Evolutionary conservation across 2,888 invertebrate species (phyloP).

Genomic region (Meiosimyza platycephala): DNA sequence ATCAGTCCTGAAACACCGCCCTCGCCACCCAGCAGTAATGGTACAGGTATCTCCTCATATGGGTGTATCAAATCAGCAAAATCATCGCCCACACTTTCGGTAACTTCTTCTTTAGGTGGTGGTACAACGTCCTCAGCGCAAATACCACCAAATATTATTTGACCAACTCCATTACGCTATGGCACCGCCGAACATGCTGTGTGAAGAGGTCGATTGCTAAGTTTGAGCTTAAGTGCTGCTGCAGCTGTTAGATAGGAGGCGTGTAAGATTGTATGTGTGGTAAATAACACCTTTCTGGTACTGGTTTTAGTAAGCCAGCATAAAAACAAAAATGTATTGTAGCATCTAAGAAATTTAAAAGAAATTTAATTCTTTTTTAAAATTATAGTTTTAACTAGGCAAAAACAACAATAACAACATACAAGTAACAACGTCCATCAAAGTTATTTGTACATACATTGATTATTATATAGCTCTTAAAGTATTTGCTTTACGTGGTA

Average conservation of each 20-base stretch:
- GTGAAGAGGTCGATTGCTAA: slow-evolving; percentile 42
- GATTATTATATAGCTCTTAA: too few species aligned
- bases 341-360: too few species aligned
- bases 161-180: slow-evolving; percentile 68
- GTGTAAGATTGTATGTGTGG: too few species aligned
- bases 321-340: not conserved
- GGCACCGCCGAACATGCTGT: slow-evolving; percentile 65
- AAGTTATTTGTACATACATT: too few species aligned
- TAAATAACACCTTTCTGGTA: too few species aligned
- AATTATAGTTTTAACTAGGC: too few species aligned
- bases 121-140: slow-evolving; percentile 48
- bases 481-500: too few species aligned
- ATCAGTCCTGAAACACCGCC: slow-evolving; percentile 65
- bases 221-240: too few species aligned
- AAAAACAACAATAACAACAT: too few species aligned
- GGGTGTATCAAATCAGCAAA: slow-evolving; percentile 65
- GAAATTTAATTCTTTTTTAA: too few species aligned
- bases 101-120: slow-evolving; percentile 43
- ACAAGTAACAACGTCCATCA: too few species aligned
- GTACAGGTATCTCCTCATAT: slow-evolving; percentile 61
- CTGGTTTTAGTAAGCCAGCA: not conserved
- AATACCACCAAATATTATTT: slow-evolving; percentile 66
- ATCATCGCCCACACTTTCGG: slow-evolving; percentile 60
- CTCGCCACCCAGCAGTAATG: slow-evolving; percentile 65
- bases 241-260: too few species aligned